Conservation (phyloP, 2,113 vertebrate genomes). For the Ginglymostoma cirratum region DNA sequence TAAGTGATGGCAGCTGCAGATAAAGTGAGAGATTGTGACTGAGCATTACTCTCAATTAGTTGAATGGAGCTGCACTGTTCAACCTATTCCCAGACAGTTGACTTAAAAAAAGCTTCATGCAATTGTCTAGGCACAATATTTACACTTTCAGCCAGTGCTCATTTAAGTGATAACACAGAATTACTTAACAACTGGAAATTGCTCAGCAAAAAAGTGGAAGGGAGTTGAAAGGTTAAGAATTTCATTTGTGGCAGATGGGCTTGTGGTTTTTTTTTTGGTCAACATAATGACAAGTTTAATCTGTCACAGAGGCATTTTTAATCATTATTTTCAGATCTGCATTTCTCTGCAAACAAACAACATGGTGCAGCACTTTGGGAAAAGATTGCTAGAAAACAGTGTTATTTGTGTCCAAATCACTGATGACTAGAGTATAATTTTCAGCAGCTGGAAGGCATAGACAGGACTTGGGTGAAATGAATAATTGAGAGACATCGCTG, state of each 20-base stretch:
- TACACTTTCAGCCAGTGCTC: not conserved
- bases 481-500: not conserved
- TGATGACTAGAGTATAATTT: not conserved
- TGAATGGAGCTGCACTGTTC: not conserved
- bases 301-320: not conserved
- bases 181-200: not conserved
- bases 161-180: not conserved
- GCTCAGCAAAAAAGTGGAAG: not conserved
- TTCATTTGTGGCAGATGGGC: not conserved
- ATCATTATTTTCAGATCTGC: not conserved
- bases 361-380: slow-evolving; percentile 12
- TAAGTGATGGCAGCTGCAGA: not conserved
- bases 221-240: not conserved
- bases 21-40: not conserved
- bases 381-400: not conserved
- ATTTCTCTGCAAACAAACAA: not conserved
- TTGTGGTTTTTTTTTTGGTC: not conserved
- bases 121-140: not conserved
- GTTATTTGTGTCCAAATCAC: not conserved
- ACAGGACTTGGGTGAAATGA: not conserved
- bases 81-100: not conserved
- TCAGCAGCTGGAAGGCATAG: not conserved
- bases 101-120: not conserved
- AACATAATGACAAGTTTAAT: not conserved
- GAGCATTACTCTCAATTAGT: not conserved